A percentile compares a stretch with the other conserved stretches of the same genome.
These are phyloP conservation scores for Micromussa lordhowensis DNA, from an alignment of 92 coral and sea anemone species.

Conservation along the genomic window DNA sequence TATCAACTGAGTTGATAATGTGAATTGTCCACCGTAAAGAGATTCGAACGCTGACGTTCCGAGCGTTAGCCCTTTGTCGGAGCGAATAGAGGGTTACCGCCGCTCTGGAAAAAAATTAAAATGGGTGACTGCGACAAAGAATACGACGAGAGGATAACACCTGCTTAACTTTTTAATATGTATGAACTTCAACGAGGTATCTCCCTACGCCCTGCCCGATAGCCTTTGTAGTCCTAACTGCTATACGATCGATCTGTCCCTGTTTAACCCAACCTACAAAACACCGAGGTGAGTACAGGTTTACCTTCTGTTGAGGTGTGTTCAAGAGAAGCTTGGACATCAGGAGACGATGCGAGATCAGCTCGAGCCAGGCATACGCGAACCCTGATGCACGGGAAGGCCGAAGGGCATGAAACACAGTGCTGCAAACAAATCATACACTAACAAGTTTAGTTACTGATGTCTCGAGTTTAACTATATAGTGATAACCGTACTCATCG, in stretches of 20 bases:
- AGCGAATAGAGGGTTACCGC: no score
- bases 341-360: slow-evolving; percentile 94
- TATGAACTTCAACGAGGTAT: neutral
- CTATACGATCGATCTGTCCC: neutral
- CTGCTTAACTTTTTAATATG: neutral
- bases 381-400: slow-evolving; percentile 99
- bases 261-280: neutral
- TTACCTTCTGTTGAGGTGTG: slow-evolving; percentile 98
- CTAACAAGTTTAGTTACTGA: neutral
- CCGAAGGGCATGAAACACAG: slow-evolving; percentile 96
- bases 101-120: neutral
- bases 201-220: neutral
- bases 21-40: no score
- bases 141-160: no score
- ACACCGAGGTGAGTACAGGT: neutral
- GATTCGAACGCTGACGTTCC: no score
- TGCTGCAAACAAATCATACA: slow-evolving; percentile 54
- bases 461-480: neutral
- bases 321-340: slow-evolving; percentile 97
- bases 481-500: neutral
- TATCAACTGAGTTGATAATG: no score
- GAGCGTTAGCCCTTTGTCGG: no score
- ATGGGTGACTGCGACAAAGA: neutral
- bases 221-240: no score
- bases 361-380: slow-evolving; percentile 98